A percentile compares a stretch with the other conserved stretches of the same genome.
phyloP scores from a whole-genome alignment of 2,797 vertebrate genomes.

The Hipposideros larvatus region DNA sequence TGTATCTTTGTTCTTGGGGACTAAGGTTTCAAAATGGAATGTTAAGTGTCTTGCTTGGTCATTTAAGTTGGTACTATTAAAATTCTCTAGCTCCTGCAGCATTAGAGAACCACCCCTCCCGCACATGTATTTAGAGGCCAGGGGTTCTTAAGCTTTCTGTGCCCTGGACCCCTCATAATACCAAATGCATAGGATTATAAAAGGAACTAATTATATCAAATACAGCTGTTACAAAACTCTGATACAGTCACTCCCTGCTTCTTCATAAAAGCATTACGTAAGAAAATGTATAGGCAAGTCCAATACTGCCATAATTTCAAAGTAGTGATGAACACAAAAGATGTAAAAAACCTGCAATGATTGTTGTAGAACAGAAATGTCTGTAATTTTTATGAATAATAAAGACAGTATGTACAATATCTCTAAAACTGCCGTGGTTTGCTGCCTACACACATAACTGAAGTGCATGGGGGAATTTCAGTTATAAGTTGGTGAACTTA shows the following conservation, averaged over 20 bases:
- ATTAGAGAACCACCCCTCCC: neutral
- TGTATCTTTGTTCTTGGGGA: neutral
- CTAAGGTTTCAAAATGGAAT: neutral
- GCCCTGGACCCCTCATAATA: neutral
- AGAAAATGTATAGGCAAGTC: neutral
- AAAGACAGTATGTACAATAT: neutral
- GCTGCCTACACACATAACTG: neutral
- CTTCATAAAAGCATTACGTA: neutral
- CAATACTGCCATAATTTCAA: neutral
- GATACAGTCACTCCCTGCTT: neutral
- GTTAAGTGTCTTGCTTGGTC: neutral
- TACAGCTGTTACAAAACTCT: neutral
- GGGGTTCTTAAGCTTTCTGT: neutral
- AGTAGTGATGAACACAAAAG: neutral
- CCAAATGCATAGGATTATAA: neutral
- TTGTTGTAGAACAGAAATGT: neutral
- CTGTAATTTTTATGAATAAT: neutral
- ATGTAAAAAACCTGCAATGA: neutral
- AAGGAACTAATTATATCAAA: neutral
- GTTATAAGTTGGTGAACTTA: neutral
- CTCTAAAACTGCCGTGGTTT: neutral
- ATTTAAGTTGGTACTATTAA: neutral
- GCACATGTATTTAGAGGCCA: neutral
- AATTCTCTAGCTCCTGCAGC: neutral
- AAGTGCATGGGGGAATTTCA: neutral